Evolutionary conservation across 1,140 invertebrate species (phyloP).

Genomic region (Camponotus vicinus): DNA sequence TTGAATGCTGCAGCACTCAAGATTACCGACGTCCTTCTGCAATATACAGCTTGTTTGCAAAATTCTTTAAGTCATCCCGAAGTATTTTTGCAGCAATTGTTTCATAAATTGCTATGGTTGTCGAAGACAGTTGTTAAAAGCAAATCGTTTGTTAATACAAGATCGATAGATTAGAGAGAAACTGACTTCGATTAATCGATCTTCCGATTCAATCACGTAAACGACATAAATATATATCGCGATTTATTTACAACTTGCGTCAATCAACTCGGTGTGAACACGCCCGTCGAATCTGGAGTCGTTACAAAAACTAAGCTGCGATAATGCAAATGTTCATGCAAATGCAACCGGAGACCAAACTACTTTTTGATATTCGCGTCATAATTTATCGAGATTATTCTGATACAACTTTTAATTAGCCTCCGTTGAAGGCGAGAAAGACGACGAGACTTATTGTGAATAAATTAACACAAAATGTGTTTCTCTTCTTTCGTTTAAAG

Average conservation of each 20-base stretch:
- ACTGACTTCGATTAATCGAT: conserved; percentile 39
- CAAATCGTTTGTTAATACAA: conserved; percentile 27
- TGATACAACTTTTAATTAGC: conserved; percentile 47
- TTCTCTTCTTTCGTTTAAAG: conserved; percentile 36
- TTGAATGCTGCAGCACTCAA: neutral
- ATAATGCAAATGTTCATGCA: conserved; percentile 53
- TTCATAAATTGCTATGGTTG: neutral
- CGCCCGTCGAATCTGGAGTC: neutral
- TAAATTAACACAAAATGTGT: conserved; percentile 49
- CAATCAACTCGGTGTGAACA: conserved; percentile 18
- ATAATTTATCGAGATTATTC: conserved; percentile 54
- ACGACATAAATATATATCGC: conserved; percentile 23
- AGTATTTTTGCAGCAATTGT: conserved; percentile 8
- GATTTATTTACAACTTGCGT: conserved; percentile 49
- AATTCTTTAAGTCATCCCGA: neutral
- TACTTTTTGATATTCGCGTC: conserved; percentile 46
- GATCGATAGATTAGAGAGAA: conserved; percentile 29
- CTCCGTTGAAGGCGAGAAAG: neutral
- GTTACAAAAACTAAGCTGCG: conserved; percentile 52
- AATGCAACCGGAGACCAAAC: conserved; percentile 33
- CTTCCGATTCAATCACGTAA: conserved; percentile 5
- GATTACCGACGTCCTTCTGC: too few species aligned
- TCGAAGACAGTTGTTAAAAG: neutral
- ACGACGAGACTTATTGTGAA: conserved; percentile 54
- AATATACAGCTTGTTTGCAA: conserved; percentile 3